These are phyloP conservation scores for Napeogenes sylphis DNA, from an alignment of 2,888 invertebrate species.

Conservation along the genomic window DNA sequence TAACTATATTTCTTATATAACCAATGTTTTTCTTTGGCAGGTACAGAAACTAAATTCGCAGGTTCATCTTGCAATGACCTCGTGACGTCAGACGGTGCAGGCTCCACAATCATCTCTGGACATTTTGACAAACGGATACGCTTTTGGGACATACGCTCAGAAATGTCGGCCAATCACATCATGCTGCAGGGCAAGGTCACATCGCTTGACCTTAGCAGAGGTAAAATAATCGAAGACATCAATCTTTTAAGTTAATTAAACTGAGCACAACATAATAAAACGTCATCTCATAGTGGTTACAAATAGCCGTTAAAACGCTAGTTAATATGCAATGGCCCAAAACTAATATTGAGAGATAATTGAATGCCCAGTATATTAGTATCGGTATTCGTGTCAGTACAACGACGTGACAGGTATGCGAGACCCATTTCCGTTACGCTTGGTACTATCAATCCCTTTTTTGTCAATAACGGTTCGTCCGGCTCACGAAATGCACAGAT, in stretches of 20 bases:
- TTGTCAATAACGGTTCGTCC: slow-evolving; percentile 70
- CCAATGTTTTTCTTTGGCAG: slow-evolving; percentile 57
- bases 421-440: slow-evolving; percentile 72
- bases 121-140: slow-evolving; percentile 98
- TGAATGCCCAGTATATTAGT: slow-evolving; percentile 62
- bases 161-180: slow-evolving; percentile 91
- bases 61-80: slow-evolving; percentile 98
- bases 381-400: slow-evolving; percentile 69
- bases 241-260: slow-evolving; percentile 31
- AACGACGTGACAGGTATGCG: slow-evolving; percentile 60
- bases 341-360: slow-evolving; percentile 58
- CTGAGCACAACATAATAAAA: slow-evolving; percentile 10
- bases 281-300: slow-evolving; percentile 36
- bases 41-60: slow-evolving; percentile 94
- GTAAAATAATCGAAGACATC: slow-evolving; percentile 63
- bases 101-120: slow-evolving; percentile 95
- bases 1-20: slow-evolving; percentile 4
- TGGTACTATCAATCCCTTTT: slow-evolving; percentile 71
- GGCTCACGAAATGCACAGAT: slow-evolving; percentile 69
- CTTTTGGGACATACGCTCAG: slow-evolving; percentile 97
- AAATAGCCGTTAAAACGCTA: slow-evolving; percentile 42
- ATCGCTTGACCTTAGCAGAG: slow-evolving; percentile 94
- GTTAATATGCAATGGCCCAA: slow-evolving; percentile 50
- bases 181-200: slow-evolving; percentile 95
- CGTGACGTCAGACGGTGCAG: slow-evolving; percentile 91